phyloP scores from a whole-genome alignment of 2,888 invertebrate genomes.

The Archaeoteleia sp. region DNA sequence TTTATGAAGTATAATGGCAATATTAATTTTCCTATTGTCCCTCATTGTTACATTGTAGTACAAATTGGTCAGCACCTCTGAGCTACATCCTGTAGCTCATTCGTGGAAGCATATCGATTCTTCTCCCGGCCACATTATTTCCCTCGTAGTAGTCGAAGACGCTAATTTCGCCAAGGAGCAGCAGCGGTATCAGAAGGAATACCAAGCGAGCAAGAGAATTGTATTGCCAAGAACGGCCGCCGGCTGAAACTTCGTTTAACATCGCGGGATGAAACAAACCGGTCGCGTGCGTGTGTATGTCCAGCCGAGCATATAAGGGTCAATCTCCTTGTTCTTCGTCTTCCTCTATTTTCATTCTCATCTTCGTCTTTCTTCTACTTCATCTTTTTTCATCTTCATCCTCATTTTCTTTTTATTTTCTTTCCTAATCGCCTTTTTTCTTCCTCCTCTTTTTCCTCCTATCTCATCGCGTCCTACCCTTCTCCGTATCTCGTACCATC shows the following conservation, averaged over 20 bases:
- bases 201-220: slow-evolving; percentile 34
- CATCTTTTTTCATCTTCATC: slow-evolving; percentile 11
- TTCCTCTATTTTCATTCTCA: slow-evolving; percentile 31
- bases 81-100: slow-evolving; percentile 16
- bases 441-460: slow-evolving; percentile 15
- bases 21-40: slow-evolving; percentile 30
- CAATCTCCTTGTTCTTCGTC: slow-evolving; percentile 66
- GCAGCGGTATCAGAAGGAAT: slow-evolving; percentile 53
- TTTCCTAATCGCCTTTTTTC: slow-evolving; percentile 43
- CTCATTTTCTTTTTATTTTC: slow-evolving; percentile 23
- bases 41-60: slow-evolving; percentile 42
- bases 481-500: too few species aligned
- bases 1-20: slow-evolving; percentile 28
- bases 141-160: slow-evolving; percentile 42
- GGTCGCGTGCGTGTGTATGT: slow-evolving; percentile 68
- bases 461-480: background rate
- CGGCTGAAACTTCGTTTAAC: slow-evolving; percentile 70
- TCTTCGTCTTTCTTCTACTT: slow-evolving; percentile 7
- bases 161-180: slow-evolving; percentile 44
- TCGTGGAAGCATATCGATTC: slow-evolving; percentile 42
- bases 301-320: slow-evolving; percentile 68
- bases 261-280: slow-evolving; percentile 71
- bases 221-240: slow-evolving; percentile 54
- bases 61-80: slow-evolving; percentile 43
- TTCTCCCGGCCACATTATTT: slow-evolving; percentile 48